Conservation (phyloP, 1,140 invertebrate species). For the Chrysopa pallens region DNA sequence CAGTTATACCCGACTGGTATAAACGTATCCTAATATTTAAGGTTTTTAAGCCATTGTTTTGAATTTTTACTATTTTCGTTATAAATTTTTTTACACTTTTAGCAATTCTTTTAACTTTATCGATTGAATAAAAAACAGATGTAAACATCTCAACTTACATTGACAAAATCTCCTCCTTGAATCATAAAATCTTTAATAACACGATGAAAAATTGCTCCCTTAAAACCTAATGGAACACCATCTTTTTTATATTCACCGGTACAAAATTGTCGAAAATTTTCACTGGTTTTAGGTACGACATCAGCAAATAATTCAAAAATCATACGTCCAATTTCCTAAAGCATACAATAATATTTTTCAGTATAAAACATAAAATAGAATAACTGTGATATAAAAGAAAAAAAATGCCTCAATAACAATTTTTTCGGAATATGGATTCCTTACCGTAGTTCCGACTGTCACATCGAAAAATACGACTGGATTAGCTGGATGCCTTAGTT, state of each 20-base stretch:
- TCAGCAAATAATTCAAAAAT: conserved; percentile 95
- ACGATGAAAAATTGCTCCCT: conserved; percentile 90
- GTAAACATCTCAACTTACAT: too few relatives aligned
- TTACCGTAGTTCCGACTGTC: conserved; percentile 75
- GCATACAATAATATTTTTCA: background rate
- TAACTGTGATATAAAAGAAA: too few relatives aligned
- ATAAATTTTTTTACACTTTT: too few relatives aligned
- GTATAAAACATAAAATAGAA: conserved; percentile 4
- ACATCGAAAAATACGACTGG: conserved; percentile 96
- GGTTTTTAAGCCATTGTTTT: too few relatives aligned
- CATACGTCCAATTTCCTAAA: conserved; percentile 74
- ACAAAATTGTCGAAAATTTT: conserved; percentile 97
- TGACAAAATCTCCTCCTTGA: conserved; percentile 97
- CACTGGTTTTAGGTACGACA: conserved; percentile 90
- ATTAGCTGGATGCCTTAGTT: conserved; percentile 79
- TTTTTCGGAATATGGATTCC: too few relatives aligned
- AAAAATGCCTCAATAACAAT: background rate
- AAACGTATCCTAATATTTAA: too few relatives aligned
- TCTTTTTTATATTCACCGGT: conserved; percentile 87
- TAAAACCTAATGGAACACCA: conserved; percentile 91
- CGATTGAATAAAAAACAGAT: too few relatives aligned
- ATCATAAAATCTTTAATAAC: conserved; percentile 99
- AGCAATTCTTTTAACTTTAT: too few relatives aligned
- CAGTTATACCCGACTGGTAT: too few relatives aligned
- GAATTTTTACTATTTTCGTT: too few relatives aligned